A percentile compares a stretch with the other conserved stretches of the same genome.
Conservation (phyloP, 1,140 invertebrate genomes). For the Polyergus mexicanus region DNA sequence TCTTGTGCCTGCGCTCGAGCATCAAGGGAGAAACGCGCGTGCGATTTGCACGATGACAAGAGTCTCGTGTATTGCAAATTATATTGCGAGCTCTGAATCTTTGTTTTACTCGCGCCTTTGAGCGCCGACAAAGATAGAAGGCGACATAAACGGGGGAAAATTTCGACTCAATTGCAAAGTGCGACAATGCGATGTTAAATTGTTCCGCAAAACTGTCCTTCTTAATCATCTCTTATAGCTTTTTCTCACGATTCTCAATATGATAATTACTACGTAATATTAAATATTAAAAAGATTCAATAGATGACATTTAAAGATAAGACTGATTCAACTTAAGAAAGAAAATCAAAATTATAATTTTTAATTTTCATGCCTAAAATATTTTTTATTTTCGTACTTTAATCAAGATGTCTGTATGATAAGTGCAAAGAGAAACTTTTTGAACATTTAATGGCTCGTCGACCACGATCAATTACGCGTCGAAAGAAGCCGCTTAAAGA, state of each 20-base stretch:
- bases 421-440: constrained; percentile 37
- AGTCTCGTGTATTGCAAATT: constrained; percentile 19
- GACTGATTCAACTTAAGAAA: neutral
- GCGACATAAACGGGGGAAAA: constrained; percentile 3
- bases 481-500: constrained; percentile 16
- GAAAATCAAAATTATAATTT: constrained; percentile 14
- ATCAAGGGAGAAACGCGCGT: neutral
- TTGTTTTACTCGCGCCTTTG: neutral
- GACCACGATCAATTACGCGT: constrained; percentile 51
- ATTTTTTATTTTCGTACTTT: neutral
- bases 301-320: neutral
- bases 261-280: neutral
- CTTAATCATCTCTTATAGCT: constrained; percentile 6
- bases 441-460: constrained; percentile 34
- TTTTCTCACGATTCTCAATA: neutral
- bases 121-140: neutral
- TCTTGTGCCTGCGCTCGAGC: constrained; percentile 18
- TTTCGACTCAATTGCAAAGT: constrained; percentile 21
- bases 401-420: constrained; percentile 40
- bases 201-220: constrained; percentile 1
- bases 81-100: constrained; percentile 15
- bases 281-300: neutral
- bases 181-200: constrained; percentile 12
- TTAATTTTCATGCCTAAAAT: constrained; percentile 8
- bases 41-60: constrained; percentile 19